Base-by-base conservation (phyloP, 2,888 invertebrate species). In the Hofmannophila pseudospretella region DNA sequence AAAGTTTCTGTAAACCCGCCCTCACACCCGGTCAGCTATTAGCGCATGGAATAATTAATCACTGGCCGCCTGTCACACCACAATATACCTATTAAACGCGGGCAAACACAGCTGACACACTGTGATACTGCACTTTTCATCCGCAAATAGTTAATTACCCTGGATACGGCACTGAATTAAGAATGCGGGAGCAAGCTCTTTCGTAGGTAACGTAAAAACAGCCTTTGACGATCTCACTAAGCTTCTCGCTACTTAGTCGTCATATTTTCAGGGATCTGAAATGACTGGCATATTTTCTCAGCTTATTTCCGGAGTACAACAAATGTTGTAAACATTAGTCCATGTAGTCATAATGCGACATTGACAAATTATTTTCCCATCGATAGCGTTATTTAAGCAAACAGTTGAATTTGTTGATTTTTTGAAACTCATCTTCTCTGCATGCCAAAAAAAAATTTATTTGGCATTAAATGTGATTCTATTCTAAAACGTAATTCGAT, bases 31-130 rank as follows among this genome's bases (percentile, higher is more conserved):
- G 43, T 44, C 42, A 42, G 44, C 51, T 49, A 49, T 53, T 51
- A 51, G 36, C 37, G 37, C 38, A 27, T 34, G 26, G 39, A 53
- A 53, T 55, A 47, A 55, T 55, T 42, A 45, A 54, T 46, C 41
- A 28, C 28, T 39, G 7, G 14, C 14, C 27, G 26, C 36, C 50
- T 46, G 45, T 44, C 42, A 11, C 27, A 53, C 43, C 39, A 40
- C 31, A 40, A 42, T 40, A 45, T 45, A 38, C 32, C 22, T 30
- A 42, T 39, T 40, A 45, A 48, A 33, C 32, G 33, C 40, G 31
- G 36, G 19, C 44, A 34, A 52, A 32, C 31, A 7, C 36, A 31
- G 36, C 36, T 25, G 26, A 36, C 26, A 26, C 26, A 36, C 14
- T 16, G 12, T 26, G 36, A 30, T 23, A 20, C 7, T 14, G 7